These are phyloP conservation scores for Hylyphantes graminicola DNA, from an alignment of 1,140 invertebrate genomes.

Conservation along the genomic window DNA sequence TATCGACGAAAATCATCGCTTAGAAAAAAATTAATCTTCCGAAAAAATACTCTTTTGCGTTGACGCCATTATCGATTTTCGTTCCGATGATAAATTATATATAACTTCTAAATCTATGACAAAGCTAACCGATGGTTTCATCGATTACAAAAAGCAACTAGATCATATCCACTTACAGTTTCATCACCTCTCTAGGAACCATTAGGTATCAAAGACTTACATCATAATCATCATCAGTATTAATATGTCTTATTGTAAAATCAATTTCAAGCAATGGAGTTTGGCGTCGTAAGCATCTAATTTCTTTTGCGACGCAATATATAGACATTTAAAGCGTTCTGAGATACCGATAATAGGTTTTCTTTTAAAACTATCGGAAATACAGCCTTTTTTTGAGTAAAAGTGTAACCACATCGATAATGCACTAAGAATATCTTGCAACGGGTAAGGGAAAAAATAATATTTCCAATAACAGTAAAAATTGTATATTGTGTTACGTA, in stretches of 20 bases:
- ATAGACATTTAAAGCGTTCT: conserved; percentile 29
- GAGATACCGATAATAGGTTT: conserved; percentile 29
- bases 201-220: conserved; percentile 38
- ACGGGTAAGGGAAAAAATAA: no score
- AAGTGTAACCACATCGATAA: no score
- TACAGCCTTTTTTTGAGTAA: background rate
- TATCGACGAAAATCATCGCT: background rate
- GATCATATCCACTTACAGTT: conserved; percentile 13
- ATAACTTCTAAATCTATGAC: conserved; percentile 24
- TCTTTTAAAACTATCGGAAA: conserved; percentile 13
- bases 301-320: conserved; percentile 40
- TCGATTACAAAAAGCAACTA: conserved; percentile 26
- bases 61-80: conserved; percentile 7
- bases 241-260: conserved; percentile 47
- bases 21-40: background rate
- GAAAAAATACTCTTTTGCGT: background rate
- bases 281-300: conserved; percentile 14
- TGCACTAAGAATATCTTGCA: no score
- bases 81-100: conserved; percentile 27
- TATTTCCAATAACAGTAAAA: no score
- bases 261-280: conserved; percentile 11
- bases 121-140: conserved; percentile 21
- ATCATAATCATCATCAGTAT: conserved; percentile 40
- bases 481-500: no score
- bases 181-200: conserved; percentile 10